These are phyloP conservation scores for Zoanthus gigantus DNA, from an alignment of 92 coral and sea anemone species.

Conservation along the genomic window DNA sequence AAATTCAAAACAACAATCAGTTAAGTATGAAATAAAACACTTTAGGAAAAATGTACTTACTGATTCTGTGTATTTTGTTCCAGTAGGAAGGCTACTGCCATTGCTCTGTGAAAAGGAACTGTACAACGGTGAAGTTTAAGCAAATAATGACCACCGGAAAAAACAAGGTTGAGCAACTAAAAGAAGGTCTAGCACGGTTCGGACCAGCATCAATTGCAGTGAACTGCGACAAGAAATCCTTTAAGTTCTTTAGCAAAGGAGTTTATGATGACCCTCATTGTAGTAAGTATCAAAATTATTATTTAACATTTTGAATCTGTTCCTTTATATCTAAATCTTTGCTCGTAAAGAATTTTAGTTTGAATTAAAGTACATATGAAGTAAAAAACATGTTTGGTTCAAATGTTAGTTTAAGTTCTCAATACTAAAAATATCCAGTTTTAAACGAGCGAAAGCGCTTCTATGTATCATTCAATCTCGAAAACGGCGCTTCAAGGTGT, in stretches of 20 bases:
- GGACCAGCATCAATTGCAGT: constrained; percentile 94
- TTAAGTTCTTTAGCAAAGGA: constrained; percentile 92
- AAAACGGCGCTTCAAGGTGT: no score
- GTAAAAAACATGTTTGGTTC: no score
- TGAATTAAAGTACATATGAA: no score
- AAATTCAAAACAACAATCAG: neutral
- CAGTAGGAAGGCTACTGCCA: constrained; percentile 95
- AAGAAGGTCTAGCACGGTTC: constrained; percentile 86
- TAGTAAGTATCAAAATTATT: constrained; percentile 56
- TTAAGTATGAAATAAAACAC: neutral
- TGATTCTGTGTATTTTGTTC: neutral
- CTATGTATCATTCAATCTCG: no score
- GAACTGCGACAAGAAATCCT: constrained; percentile 80
- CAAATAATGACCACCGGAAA: constrained; percentile 80
- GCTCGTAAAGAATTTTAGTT: no score
- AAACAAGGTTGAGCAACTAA: constrained; percentile 68
- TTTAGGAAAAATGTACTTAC: neutral
- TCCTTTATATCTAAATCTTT: no score
- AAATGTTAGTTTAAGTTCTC: no score
- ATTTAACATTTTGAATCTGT: neutral
- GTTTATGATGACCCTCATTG: constrained; percentile 90
- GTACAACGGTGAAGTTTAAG: constrained; percentile 72
- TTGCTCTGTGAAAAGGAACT: constrained; percentile 76
- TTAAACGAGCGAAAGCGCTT: no score
- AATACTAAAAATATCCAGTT: no score